Evolutionary conservation across 1,140 invertebrate species (phyloP), one percentile per base, ranked within the genome.

Genomic region (Saxidomus purpurata): DNA sequence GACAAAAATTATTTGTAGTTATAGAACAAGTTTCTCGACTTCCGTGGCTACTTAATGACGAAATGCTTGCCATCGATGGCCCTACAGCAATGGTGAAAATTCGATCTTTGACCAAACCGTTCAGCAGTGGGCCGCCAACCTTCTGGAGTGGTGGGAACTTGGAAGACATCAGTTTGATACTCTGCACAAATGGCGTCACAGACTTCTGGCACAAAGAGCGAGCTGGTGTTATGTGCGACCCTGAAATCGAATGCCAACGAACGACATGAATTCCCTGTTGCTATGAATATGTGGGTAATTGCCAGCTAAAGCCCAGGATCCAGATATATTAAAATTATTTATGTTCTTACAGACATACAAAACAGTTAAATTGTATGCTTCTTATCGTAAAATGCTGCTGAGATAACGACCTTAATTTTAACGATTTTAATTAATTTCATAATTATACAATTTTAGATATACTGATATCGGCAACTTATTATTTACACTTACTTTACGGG

Each of bases 1-100:
- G 8, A 40, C n/a, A 59, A 69, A 67, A 79, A 83, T n/a, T 59
- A 43, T 61, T 67, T 96, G 92, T 96, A 96, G 92, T 96, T 96
- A 87, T 93, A 96, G 91, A 94, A 96, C 40, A 81, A 43, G 15
- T 94, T 95, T 31, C 84, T 74, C 52, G 69, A 89, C 3, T 88
- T 76, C 34, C 34, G 17, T 31, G 79, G 79, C 13, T 34, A 25
- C 49, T 77, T 69, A 43, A 43, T 52, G 81, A 67, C 87, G 36
- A 90, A 52, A 67, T 90, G 83, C 59, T 90, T 90, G 47, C 84
- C 82, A 71, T 90, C 89, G 47, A 90, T 25, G 43, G 89, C 87
- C 52, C 80, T 71, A 52, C 34, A 63, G n/a, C 74, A 63, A 86
- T 89, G 90, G 40, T 82, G 88, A 52, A 87, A 55, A 74, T 91